Evolutionary conservation across 30 jellyfish, hydroid and myxozoan species (phyloP), one percentile per base, ranked within the genome.

Genomic region (Aurelia aurita): DNA sequence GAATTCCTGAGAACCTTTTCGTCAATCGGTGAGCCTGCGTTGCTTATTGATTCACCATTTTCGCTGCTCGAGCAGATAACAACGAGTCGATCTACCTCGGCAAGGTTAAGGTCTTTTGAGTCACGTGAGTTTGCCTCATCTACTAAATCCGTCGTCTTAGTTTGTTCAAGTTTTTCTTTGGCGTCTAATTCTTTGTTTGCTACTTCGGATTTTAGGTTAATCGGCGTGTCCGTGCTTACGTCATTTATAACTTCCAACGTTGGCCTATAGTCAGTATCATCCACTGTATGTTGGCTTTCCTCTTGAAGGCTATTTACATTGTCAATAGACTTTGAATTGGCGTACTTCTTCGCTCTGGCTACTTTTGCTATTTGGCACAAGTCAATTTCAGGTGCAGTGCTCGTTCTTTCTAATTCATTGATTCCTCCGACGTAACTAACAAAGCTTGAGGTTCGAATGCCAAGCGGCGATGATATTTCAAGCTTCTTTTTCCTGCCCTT

Each of bases 381-480:
- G 9, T 83, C 93, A 2, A 83, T 15, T 59, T 74, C 93, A 22
- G 93, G 93, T 43, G 93, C 93, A 31, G 93, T 83, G 39, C 76
- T 69, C 7, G 93, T 83, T 46, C 93, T 43, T 45, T 83, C 87
- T 12, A 83, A 83, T 49, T 83, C 72, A 21, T 32, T 55, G 81
- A 83, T 83, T 4, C 96, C 96, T 7, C 96, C 96, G 11, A 87
- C 87, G 72, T 87, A 87, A 54, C 96, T 87, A 8, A 77, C 85
- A 29, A 87, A 87, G 68, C 96, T 87, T 44, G 88, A 77, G 5
- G 96, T 65, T 49, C 90, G 55, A 6, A 73, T 61, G 21, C 89
- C 89, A 29, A 87, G 77, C 23, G 96, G 96, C n/a, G 88, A 77
- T 13, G 96, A 87, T 27, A 87, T 87, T 77, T 87, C 96, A 29